Base-by-base conservation (phyloP, 2,113 vertebrate species). In the Platycercus adscitus region DNA sequence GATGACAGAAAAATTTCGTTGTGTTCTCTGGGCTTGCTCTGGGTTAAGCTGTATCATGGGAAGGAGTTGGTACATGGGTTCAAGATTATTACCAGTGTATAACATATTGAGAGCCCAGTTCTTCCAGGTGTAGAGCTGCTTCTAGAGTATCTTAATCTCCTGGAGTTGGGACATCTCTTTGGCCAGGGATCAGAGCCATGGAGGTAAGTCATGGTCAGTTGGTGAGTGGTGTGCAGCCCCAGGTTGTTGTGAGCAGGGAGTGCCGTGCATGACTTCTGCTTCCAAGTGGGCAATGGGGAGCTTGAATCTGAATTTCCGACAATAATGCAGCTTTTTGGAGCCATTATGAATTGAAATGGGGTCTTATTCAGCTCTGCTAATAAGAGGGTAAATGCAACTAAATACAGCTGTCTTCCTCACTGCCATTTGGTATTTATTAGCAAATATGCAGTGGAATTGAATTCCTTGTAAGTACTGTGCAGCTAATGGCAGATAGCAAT, bases 381-480 rank as follows among this genome's bases (percentile, higher is more conserved):
- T 96, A 68, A 94, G 94, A 78, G 95, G 86, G 93, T 96, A 94
- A 96, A 95, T 91, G 92, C 95, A 96, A 58, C 86, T 95, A 96
- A 96, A 94, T 96, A 96, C 96, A 95, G 83, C 95, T 93, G 86
- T 94, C 93, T 93, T 75, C 92, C 80, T 84, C 23, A 1, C 93
- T 96, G 93, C 75, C 93, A 87, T 95, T 96, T 93, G 96, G 93
- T 76, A 93, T 96, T 96, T 96, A 91, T 96, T 97, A 94, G 95
- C 92, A 96, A 97, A 96, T 93, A 94, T 89, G 92, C 95, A 79
- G 80, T 92, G 88, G 95, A 96, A 96, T 93, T 96, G 95, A 97
- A 95, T 92, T 88, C 65, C 93, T 64, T n/a, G 33, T 91, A 90
- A 97, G 96, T 96, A 77, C 93, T 90, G 88, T 94, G 95, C 86